phyloP scores from a whole-genome alignment of 2,797 vertebrate genomes.

The Hydrophis major region DNA sequence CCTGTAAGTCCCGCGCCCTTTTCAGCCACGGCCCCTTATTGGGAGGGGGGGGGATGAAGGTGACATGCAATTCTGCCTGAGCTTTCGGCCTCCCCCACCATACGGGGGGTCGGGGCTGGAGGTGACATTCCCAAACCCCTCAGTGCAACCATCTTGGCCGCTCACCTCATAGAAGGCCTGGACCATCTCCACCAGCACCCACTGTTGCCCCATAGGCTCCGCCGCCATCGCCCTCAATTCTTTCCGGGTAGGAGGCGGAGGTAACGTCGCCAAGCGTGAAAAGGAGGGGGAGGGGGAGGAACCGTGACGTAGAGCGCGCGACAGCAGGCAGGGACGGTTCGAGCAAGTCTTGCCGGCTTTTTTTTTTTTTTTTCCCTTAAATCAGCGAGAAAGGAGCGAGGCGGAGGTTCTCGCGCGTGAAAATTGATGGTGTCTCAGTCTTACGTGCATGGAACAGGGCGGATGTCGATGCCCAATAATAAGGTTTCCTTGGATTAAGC shows the following conservation, averaged over 20 bases:
- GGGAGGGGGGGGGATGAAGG: background rate
- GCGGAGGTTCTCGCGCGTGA: background rate
- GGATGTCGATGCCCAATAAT: background rate
- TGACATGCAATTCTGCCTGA: background rate
- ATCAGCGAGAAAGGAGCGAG: background rate
- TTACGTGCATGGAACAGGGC: background rate
- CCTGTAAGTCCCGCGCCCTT: background rate
- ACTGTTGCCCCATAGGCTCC: constrained; percentile 74
- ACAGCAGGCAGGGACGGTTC: no score
- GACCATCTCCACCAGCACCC: constrained; percentile 96
- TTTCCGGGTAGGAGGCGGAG: constrained; percentile 36
- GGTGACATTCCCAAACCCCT: background rate
- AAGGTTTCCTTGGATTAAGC: background rate
- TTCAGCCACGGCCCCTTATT: background rate
- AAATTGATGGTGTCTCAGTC: background rate
- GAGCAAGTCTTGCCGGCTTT: background rate
- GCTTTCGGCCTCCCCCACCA: background rate
- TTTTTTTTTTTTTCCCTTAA: background rate
- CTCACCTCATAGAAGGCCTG: constrained; percentile 93
- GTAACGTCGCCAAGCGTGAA: accelerated
- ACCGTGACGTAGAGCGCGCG: no score
- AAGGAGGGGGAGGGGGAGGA: background rate
- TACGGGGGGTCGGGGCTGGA: background rate
- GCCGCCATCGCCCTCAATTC: background rate
- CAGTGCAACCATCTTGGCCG: background rate